Percentiles rank a stretch among this genome's conserved stretches.
Conservation (phyloP, 23 tunicate species). For the Diplosoma virens region DNA sequence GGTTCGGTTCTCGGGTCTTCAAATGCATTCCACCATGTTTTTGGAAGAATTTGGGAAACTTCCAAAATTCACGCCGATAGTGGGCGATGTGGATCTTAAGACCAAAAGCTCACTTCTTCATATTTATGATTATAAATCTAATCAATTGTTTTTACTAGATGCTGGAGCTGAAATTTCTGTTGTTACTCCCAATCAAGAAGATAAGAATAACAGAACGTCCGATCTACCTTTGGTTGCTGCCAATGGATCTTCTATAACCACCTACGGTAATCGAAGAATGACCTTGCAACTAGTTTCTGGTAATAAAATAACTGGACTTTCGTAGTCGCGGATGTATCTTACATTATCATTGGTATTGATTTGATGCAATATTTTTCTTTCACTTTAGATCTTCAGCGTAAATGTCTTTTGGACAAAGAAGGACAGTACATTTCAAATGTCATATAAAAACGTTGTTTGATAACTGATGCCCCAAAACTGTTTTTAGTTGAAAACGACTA, state of each 20-base stretch:
- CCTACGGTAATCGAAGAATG: conserved; percentile 21
- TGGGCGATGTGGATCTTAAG: too few relatives aligned
- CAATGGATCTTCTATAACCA: conserved; percentile 13
- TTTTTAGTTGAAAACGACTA: not conserved
- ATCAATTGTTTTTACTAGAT: not conserved
- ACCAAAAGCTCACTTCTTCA: too few relatives aligned
- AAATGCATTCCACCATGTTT: too few relatives aligned
- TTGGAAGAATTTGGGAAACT: too few relatives aligned
- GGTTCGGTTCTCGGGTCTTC: too few relatives aligned
- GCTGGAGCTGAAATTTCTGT: conserved; percentile 9
- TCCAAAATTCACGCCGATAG: too few relatives aligned
- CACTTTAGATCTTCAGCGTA: not conserved
- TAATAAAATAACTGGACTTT: conserved; percentile 1
- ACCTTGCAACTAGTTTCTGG: not conserved
- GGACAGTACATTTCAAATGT: too few relatives aligned
- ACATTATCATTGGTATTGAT: not conserved
- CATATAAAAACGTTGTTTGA: too few relatives aligned
- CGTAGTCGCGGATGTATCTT: conserved; percentile 4
- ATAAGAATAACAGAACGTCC: not conserved
- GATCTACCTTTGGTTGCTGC: not conserved
- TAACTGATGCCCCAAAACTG: not conserved
- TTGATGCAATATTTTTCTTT: conserved; percentile 6
- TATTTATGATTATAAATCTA: not conserved
- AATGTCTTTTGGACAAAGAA: too few relatives aligned
- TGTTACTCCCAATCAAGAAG: not conserved